Conservation (phyloP, 1,140 invertebrate genomes). For the Caerostris extrusa region DNA sequence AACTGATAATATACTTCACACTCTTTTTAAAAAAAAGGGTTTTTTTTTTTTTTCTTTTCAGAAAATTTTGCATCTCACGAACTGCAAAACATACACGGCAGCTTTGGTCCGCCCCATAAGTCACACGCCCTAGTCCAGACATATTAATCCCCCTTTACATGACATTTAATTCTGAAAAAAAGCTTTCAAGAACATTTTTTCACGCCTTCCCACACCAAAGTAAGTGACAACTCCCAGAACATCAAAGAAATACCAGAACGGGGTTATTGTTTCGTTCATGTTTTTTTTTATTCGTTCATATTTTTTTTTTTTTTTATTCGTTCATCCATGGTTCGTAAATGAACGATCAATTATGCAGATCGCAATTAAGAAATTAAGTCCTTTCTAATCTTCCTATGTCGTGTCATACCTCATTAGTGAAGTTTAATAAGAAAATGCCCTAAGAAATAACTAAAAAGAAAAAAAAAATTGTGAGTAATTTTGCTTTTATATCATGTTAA, state of each 20-base stretch:
- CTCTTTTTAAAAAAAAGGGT: not conserved
- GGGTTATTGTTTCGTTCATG: slow-evolving; percentile 20
- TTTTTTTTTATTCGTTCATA: not conserved
- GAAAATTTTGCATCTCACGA: not conserved
- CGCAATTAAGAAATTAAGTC: slow-evolving; percentile 69
- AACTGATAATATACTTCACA: not conserved
- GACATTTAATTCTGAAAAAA: slow-evolving; percentile 67
- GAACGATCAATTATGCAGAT: slow-evolving; percentile 61
- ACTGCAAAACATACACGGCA: not conserved
- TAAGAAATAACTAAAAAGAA: not conserved
- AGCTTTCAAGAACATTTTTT: slow-evolving; percentile 22
- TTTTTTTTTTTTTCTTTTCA: too few relatives aligned
- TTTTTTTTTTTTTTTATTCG: not conserved
- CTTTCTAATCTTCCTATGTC: slow-evolving; percentile 40
- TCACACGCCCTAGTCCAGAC: slow-evolving; percentile 33
- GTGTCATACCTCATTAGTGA: slow-evolving; percentile 58
- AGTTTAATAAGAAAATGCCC: slow-evolving; percentile 52
- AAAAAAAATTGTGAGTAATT: slow-evolving; percentile 55
- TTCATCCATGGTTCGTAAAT: not conserved
- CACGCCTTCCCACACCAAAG: not conserved
- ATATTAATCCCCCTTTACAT: slow-evolving; percentile 48
- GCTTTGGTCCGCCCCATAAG: slow-evolving; percentile 30
- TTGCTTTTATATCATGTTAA: slow-evolving; percentile 65
- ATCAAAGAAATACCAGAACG: slow-evolving; percentile 50
- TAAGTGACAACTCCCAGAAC: slow-evolving; percentile 55